Evolutionary conservation across 2,797 vertebrate species (phyloP), one percentile per base, ranked within the genome.

Genomic region (Hirundo rustica): DNA sequence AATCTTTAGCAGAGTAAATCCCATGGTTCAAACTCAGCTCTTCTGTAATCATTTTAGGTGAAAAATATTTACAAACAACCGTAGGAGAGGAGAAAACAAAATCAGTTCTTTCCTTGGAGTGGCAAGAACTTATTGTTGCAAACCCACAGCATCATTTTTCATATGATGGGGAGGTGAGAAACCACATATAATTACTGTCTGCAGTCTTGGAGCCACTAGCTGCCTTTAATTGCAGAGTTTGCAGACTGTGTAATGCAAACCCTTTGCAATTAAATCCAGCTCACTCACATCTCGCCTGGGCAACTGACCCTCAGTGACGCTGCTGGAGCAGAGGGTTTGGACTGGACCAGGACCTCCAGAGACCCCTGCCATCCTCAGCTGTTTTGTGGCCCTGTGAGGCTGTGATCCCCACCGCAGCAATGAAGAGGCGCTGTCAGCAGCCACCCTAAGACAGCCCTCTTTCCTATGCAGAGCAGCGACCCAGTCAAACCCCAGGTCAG

Each of bases 401-500:
- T 42, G 40, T 38, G 54, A 55, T 67, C 14, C 9, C 14, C 20
- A 5, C 18, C 45, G 22, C 10, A 38, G n/a, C 19, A 54, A 32
- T 25, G 55, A 27, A 7, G 23, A 81, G n/a, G 11, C 66, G 51
- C 13, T 42, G 32, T 34, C 61, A 92, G 51, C n/a, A 81, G 26
- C 57, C 14, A 21, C 8, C 0, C 7, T 21, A 57, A 77, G 38
- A 44, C 13, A 72, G 32, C 10, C 5, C 22, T 61, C 15, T 11
- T 53, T 15, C 10, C 13, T 0, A 0, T 0, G 1, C 36, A 64
- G 47, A 47, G 21, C 48, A n/a, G 23, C 0, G 0, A 27, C 15
- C 10, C 15, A 18, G 38, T 21, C 29, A 68, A 64, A 36, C 26
- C 4, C 22, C 48, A n/a, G 13, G 17, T 12, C 21, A 32, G 29